A percentile compares a stretch with the other conserved stretches of the same genome.
phyloP scores from a whole-genome alignment of 1,140 invertebrate species.

The Pentalonia nigronervosa region DNA sequence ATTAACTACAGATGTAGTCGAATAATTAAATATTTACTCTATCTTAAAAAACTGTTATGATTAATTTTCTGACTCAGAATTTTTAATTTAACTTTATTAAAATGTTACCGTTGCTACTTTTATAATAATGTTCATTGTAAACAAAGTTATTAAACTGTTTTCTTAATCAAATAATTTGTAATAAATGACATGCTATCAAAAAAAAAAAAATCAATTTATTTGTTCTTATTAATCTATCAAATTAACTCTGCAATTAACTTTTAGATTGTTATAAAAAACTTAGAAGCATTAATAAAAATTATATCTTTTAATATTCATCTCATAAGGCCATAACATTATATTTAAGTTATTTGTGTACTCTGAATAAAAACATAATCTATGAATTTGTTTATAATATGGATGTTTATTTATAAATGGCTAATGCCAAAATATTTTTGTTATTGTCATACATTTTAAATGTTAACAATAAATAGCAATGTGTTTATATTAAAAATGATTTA shows the following conservation, averaged over 20 bases:
- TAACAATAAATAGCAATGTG: background rate
- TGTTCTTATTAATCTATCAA: too few relatives aligned
- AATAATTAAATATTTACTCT: background rate
- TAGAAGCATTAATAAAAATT: background rate
- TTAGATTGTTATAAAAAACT: background rate
- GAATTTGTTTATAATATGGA: background rate
- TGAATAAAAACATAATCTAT: background rate
- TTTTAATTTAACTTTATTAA: background rate
- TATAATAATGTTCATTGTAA: background rate
- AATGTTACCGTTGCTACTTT: background rate
- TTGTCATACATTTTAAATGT: constrained; percentile 21
- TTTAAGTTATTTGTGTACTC: background rate
- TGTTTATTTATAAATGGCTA: background rate
- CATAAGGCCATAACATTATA: background rate
- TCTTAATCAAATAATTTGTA: background rate
- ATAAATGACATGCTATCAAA: background rate
- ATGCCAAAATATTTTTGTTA: constrained; percentile 20
- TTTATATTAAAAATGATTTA: background rate
- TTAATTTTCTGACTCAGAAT: background rate
- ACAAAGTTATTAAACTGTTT: background rate
- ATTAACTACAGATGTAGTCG: background rate
- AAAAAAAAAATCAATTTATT: too few relatives aligned
- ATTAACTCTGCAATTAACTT: background rate
- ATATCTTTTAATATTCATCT: background rate
- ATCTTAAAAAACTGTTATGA: background rate